phyloP scores from a whole-genome alignment of 2,797 vertebrate species.

The Lithobates sylvaticus region DNA sequence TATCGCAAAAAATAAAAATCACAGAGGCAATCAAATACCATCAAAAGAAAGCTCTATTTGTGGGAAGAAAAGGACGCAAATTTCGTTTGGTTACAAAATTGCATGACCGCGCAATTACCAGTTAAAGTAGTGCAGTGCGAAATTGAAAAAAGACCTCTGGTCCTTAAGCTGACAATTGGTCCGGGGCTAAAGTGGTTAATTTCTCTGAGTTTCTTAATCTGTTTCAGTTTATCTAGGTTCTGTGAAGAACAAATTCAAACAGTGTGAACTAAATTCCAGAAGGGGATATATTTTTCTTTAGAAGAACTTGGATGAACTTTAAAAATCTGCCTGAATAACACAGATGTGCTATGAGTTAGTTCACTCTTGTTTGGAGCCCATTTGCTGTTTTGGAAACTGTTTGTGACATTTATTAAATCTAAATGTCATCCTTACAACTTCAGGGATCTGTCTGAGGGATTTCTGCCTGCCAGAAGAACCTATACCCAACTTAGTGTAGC shows the following conservation, averaged over 20 bases:
- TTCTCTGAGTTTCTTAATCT: conserved; percentile 54
- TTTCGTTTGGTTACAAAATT: too few relatives aligned
- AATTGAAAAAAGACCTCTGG: too few relatives aligned
- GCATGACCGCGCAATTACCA: too few relatives aligned
- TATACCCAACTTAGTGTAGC: conserved; percentile 20
- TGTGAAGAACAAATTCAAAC: conserved; percentile 44
- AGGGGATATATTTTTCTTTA: conserved; percentile 41
- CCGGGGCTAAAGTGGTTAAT: too few relatives aligned
- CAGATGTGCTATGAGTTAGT: conserved; percentile 48
- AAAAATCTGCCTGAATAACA: conserved; percentile 47
- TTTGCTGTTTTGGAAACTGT: conserved; percentile 52
- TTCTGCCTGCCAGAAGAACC: conserved; percentile 46
- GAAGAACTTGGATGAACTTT: conserved; percentile 52
- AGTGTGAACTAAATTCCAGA: conserved; percentile 59
- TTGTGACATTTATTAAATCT: conserved; percentile 55
- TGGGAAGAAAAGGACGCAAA: too few relatives aligned
- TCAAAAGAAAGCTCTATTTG: too few relatives aligned
- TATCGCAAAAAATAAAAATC: too few relatives aligned
- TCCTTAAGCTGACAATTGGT: too few relatives aligned
- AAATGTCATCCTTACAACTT: conserved; percentile 57
- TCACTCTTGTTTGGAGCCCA: conserved; percentile 42
- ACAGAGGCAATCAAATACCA: too few relatives aligned
- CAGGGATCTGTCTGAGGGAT: conserved; percentile 42
- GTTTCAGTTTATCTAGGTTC: conserved; percentile 29
- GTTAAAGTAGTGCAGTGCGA: too few relatives aligned